Evolutionary conservation across 2,113 vertebrate genomes (phyloP), one percentile per base, ranked within the genome.

Genomic region (Percina caprodes): DNA sequence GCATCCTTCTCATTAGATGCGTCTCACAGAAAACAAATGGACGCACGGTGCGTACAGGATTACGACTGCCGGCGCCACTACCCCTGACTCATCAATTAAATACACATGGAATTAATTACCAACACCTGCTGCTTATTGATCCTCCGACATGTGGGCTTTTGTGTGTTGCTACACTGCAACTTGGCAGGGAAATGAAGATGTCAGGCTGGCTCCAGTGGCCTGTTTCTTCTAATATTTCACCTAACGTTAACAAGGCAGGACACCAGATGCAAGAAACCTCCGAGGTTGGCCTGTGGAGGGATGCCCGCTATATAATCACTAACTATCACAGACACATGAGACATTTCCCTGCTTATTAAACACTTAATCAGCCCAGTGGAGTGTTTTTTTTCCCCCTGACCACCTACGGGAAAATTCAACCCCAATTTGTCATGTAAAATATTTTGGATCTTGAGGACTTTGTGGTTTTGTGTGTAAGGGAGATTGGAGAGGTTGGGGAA

Each of bases 341-440:
- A 51, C 61, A 8, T 70, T 58, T 30, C 42, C 49, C 18, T 63
- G 46, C 78, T 68, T 79, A 84, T 86, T 76, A 79, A 86, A 84
- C 74, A 60, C 67, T 35, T 70, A 56, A 84, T 80, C 83, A 71
- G 5, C 35, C 58, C n/a, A 24, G 24, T 42, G 8, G 21, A 26
- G 3, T 4, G n/a, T 16, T 13, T 68, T 48, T 19, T 42, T 24
- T 56, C 9, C 3, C 2, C 14, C 24, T 39, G 45, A 66, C 54
- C 35, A 69, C 72, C 48, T 18, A 16, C 33, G 39, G 56, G 46
- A 11, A 9, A 39, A 65, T 23, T 71, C 1, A 71, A 60, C 24
- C 65, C 16, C 19, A 6, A 0, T 60, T 33, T 65, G 30, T 77
- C 13, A 11, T 45, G 19, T 11, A 26, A 59, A 77, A 39, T 55